Conservation (phyloP, 1,140 invertebrate genomes). For the Apocrypta bakeri region DNA sequence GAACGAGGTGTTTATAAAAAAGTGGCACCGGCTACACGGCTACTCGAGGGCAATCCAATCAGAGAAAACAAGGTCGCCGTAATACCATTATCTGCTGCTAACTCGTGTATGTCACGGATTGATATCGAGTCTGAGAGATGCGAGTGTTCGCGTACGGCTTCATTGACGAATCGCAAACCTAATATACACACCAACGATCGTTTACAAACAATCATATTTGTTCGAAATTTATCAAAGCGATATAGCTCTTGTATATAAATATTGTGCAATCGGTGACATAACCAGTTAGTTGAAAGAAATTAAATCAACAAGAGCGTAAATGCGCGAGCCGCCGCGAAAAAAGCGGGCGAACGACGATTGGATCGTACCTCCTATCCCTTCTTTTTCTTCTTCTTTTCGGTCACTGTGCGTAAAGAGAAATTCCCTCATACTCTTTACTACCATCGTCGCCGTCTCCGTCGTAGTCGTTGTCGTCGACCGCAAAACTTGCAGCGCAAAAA, state of each 20-base stretch:
- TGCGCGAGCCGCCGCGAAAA: background rate
- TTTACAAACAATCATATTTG: background rate
- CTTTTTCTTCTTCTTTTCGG: background rate
- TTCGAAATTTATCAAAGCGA: no score
- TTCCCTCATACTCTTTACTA: background rate
- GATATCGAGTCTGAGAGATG: slow-evolving; percentile 57
- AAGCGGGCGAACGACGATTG: slow-evolving; percentile 2
- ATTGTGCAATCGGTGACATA: no score
- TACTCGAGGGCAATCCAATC: slow-evolving; percentile 60
- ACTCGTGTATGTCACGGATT: slow-evolving; percentile 55
- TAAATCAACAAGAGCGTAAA: background rate
- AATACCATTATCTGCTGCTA: slow-evolving; percentile 60
- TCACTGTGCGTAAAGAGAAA: background rate
- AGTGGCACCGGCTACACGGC: background rate
- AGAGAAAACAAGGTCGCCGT: slow-evolving; percentile 64
- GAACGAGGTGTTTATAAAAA: background rate
- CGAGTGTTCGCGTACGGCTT: slow-evolving; percentile 36
- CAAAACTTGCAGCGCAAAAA: slow-evolving; percentile 27
- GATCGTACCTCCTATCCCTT: no score
- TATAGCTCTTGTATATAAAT: no score
- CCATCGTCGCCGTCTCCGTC: no score
- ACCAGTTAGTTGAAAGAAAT: slow-evolving; percentile 16
- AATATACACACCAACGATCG: background rate
- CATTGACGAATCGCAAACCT: slow-evolving; percentile 20
- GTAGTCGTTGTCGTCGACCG: background rate